Percentiles rank a stretch among this genome's conserved stretches.
These are phyloP conservation scores for Oscheius sp. DNA, from an alignment of 2,888 invertebrate species.

Conservation along the genomic window DNA sequence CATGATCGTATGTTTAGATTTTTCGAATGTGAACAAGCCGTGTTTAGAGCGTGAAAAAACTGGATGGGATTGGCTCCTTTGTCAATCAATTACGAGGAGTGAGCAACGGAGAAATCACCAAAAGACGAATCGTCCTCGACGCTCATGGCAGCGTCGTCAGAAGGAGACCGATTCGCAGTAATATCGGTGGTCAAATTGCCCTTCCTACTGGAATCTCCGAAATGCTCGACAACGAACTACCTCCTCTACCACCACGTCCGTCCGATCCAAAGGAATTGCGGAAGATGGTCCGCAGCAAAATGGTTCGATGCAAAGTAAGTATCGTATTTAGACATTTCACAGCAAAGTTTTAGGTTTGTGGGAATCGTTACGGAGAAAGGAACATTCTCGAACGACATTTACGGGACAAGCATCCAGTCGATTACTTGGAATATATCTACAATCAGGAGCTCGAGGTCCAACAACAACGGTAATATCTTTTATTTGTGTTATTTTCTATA, in stretches of 20 bases:
- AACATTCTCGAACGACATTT: conserved; percentile 71
- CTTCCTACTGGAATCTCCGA: conserved; percentile 20
- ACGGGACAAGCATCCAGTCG: conserved; percentile 67
- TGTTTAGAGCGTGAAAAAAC: not conserved
- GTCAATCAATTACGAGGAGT: conserved; percentile 33
- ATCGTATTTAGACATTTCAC: not conserved
- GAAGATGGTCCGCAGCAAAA: conserved; percentile 64
- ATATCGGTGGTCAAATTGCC: conserved; percentile 30
- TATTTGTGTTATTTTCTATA: conserved; percentile 18
- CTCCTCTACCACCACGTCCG: conserved; percentile 55
- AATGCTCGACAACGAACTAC: conserved; percentile 39
- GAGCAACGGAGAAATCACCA: not conserved
- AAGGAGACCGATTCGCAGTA: conserved; percentile 23
- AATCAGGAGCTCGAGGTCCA: conserved; percentile 70
- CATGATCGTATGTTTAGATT: not conserved
- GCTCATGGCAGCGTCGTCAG: conserved; percentile 23
- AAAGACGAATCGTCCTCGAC: conserved; percentile 31
- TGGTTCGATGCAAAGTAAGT: conserved; percentile 67
- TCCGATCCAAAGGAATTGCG: conserved; percentile 68
- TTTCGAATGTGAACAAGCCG: not conserved
- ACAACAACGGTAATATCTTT: conserved; percentile 47
- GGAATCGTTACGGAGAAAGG: conserved; percentile 72
- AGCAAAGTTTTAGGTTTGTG: conserved; percentile 64
- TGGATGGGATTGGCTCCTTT: conserved; percentile 34
- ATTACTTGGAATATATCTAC: conserved; percentile 68